Percentiles rank a stretch among this genome's conserved stretches.
These are phyloP conservation scores for Rhynchonycteris naso DNA, from an alignment of 2,797 vertebrate species.

Conservation along the genomic window DNA sequence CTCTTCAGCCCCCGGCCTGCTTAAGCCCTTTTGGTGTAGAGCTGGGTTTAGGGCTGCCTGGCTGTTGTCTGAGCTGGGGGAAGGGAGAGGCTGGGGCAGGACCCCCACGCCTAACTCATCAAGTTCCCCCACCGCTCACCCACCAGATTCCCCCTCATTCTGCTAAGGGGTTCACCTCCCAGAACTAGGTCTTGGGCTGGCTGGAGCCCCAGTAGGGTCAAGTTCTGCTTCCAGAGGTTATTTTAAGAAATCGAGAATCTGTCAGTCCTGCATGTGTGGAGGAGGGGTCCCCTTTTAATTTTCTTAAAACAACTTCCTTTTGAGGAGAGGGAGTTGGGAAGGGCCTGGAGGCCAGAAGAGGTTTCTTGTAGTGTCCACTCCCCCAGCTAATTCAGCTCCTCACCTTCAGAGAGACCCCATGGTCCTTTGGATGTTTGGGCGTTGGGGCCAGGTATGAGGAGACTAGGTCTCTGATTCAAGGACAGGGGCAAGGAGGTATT, in stretches of 20 bases:
- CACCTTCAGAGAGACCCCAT: neutral
- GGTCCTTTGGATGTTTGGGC: neutral
- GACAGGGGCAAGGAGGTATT: neutral
- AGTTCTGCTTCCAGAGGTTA: constrained; percentile 41
- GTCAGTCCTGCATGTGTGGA: neutral
- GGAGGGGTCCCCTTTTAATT: constrained; percentile 4
- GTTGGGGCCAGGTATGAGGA: neutral
- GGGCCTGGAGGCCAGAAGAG: neutral
- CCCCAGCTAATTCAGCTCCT: constrained; percentile 40
- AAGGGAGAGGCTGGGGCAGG: neutral
- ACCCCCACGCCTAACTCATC: neutral
- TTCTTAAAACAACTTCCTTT: constrained; percentile 69
- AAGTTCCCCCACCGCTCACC: neutral
- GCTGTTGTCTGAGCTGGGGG: constrained; percentile 70
- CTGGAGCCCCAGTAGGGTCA: neutral
- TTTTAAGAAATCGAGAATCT: constrained; percentile 41
- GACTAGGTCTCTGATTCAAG: neutral
- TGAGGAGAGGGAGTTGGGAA: neutral
- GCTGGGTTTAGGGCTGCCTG: constrained; percentile 16
- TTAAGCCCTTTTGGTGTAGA: constrained; percentile 43
- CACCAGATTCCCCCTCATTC: neutral
- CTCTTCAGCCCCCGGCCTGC: constrained; percentile 42
- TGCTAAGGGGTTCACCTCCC: neutral
- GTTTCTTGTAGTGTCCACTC: neutral
- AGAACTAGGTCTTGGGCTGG: neutral